Conservation (phyloP, 2,113 vertebrate species). For the Theristicus caerulescens region DNA sequence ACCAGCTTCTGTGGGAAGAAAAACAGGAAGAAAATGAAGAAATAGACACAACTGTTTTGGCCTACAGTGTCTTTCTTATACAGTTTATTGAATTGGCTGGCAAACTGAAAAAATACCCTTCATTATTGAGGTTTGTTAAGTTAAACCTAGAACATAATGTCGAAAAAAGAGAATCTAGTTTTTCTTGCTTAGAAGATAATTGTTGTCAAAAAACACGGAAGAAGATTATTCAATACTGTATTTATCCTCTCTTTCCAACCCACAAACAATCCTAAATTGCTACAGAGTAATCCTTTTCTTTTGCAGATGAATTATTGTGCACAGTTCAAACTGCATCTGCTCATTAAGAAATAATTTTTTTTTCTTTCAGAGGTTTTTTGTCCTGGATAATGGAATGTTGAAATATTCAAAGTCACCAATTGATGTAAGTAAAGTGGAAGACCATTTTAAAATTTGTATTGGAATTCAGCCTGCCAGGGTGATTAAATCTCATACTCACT, state of each 20-base stretch:
- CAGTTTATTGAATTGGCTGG: neutral
- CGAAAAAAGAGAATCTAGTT: neutral
- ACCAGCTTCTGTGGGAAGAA: neutral
- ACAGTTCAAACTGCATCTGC: neutral
- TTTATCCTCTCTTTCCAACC: neutral
- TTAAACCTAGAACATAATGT: neutral
- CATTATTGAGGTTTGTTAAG: neutral
- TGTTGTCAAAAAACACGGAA: neutral
- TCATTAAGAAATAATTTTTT: neutral
- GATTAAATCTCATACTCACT: neutral
- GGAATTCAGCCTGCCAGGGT: neutral
- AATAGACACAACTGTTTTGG: neutral
- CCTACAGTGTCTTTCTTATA: neutral
- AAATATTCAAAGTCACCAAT: constrained; percentile 98
- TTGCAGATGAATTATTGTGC: neutral
- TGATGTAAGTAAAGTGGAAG: constrained; percentile 88
- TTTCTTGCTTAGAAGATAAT: neutral
- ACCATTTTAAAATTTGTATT: constrained; percentile 1
- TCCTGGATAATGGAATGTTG: constrained; percentile 97
- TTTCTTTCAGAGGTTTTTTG: constrained; percentile 92
- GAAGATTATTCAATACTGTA: neutral
- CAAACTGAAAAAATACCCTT: neutral
- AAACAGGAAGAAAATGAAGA: neutral
- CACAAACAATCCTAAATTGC: neutral
- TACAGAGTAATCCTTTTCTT: neutral